Percentiles rank a stretch among this genome's conserved stretches.
Evolutionary conservation across 2,888 invertebrate species (phyloP).

Genomic region (Tenthredo livida): DNA sequence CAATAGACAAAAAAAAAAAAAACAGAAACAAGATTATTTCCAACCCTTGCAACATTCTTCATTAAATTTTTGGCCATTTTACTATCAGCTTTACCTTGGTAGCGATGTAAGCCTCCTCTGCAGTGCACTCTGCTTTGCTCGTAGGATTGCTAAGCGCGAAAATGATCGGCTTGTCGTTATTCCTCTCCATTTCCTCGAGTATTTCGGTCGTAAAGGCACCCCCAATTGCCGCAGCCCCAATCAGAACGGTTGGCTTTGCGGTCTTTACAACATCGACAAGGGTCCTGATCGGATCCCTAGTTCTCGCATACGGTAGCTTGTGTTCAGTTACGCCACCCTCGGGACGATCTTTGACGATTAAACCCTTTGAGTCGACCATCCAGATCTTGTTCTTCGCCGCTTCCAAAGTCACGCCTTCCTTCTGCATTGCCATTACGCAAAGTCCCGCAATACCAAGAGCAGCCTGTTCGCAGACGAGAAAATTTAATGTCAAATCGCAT

Average conservation of each 20-base stretch:
- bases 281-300: constrained; percentile 87
- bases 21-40: constrained; percentile 10
- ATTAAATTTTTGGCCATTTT: neutral
- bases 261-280: constrained; percentile 89
- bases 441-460: constrained; percentile 96
- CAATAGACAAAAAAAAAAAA: constrained; percentile 57
- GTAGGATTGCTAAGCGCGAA: constrained; percentile 99
- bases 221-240: constrained; percentile 96
- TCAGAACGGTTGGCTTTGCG: constrained; percentile 93
- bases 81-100: constrained; percentile 84
- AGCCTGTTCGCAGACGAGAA: constrained; percentile 81
- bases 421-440: constrained; percentile 94
- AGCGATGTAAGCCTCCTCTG: constrained; percentile 94
- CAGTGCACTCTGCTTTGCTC: constrained; percentile 99
- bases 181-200: constrained; percentile 90
- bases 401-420: constrained; percentile 88
- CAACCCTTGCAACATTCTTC: neutral
- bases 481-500: neutral
- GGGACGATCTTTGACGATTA: constrained; percentile 93
- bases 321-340: constrained; percentile 90
- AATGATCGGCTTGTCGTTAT: constrained; percentile 93
- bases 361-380: constrained; percentile 97
- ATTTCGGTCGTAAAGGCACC: constrained; percentile 96
- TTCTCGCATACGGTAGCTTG: constrained; percentile 91
- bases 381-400: constrained; percentile 92